phyloP scores from a whole-genome alignment of 2,113 vertebrate species.

The Pyxicephalus adspersus region DNA sequence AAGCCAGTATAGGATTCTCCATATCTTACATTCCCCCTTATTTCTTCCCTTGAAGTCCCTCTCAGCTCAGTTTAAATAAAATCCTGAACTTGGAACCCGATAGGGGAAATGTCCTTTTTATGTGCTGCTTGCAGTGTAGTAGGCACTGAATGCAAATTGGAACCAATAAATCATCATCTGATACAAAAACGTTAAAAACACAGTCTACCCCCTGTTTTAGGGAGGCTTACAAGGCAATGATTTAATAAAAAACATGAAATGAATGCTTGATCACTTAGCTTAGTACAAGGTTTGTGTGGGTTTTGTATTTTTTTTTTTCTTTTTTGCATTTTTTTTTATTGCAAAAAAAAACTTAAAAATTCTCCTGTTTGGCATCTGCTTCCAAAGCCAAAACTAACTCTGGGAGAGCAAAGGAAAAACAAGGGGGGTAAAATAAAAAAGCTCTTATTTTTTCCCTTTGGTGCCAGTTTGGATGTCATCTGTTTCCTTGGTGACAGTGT shows the following conservation, averaged over 20 bases:
- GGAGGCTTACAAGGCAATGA: slow-evolving; percentile 45
- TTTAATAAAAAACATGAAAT: slow-evolving; percentile 45
- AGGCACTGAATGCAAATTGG: slow-evolving; percentile 48
- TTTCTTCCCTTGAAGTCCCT: slow-evolving; percentile 27
- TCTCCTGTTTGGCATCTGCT: slow-evolving; percentile 82
- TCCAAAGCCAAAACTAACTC: slow-evolving; percentile 81
- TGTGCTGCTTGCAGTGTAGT: slow-evolving; percentile 31
- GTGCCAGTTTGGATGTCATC: slow-evolving; percentile 97
- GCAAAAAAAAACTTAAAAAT: slow-evolving; percentile 37
- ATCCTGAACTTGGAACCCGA: slow-evolving; percentile 36
- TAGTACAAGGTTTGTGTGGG: slow-evolving; percentile 27
- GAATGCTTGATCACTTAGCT: slow-evolving; percentile 57
- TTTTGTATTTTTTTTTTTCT: too few species aligned
- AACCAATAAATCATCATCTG: slow-evolving; percentile 51
- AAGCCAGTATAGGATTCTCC: slow-evolving; percentile 10
- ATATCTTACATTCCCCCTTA: background rate
- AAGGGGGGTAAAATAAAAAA: slow-evolving; percentile 76
- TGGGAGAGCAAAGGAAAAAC: slow-evolving; percentile 66
- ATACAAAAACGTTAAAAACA: slow-evolving; percentile 17
- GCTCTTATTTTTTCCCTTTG: slow-evolving; percentile 79
- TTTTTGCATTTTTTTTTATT: slow-evolving; percentile 35
- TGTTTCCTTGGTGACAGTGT: slow-evolving; percentile 95
- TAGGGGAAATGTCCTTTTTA: slow-evolving; percentile 24
- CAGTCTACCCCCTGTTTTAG: background rate
- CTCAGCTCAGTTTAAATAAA: slow-evolving; percentile 29